A percentile compares a stretch with the other conserved stretches of the same genome.
Conservation (phyloP, 2,888 invertebrate genomes). For the Chymomyza caudatula region DNA sequence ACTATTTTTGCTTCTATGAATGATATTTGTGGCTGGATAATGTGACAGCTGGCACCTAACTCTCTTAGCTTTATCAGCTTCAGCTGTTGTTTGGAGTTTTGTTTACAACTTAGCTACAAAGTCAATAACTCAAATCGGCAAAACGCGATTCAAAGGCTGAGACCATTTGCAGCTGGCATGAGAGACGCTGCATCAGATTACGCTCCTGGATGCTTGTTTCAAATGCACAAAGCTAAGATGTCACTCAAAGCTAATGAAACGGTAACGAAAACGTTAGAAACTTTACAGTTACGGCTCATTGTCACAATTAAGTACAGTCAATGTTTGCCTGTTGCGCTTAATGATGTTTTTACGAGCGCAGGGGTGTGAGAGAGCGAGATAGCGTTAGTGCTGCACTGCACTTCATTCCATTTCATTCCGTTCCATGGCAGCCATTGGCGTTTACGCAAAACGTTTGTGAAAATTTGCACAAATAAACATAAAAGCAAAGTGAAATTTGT, state of each 20-base stretch:
- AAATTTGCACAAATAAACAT: constrained; percentile 23
- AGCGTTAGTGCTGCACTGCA: background rate
- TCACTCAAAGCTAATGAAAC: background rate
- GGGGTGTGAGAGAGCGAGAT: background rate
- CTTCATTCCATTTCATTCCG: background rate
- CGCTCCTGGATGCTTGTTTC: background rate
- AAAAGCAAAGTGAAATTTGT: constrained; percentile 25
- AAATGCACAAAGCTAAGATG: background rate
- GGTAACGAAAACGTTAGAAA: background rate
- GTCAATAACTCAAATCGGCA: no score
- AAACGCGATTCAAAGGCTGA: no score
- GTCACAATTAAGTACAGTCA: background rate
- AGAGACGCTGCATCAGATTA: no score
- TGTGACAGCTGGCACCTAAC: background rate
- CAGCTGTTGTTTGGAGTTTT: background rate
- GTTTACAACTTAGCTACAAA: no score
- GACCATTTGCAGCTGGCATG: no score
- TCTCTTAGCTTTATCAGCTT: background rate
- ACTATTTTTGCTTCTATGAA: background rate
- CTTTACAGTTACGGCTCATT: background rate
- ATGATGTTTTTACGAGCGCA: background rate
- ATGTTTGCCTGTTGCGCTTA: background rate
- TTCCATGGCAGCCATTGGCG: background rate
- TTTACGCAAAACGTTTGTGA: background rate
- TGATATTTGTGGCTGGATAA: background rate